Conservation (phyloP, 2,797 vertebrate genomes). For the Scleropages formosus region DNA sequence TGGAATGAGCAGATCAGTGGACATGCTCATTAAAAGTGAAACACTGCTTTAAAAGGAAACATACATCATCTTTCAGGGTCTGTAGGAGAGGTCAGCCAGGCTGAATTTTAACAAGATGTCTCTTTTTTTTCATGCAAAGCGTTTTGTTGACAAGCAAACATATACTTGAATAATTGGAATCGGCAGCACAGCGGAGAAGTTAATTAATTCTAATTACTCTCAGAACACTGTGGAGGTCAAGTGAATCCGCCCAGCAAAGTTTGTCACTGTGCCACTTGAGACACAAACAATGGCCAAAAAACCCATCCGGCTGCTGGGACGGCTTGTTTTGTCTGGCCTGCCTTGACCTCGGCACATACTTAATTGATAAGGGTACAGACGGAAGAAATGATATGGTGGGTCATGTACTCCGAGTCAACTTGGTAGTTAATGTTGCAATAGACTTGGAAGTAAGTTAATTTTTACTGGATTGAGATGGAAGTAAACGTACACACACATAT, state of each 20-base stretch:
- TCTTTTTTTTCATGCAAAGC: slow-evolving; percentile 51
- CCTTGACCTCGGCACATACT: not conserved
- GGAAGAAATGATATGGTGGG: not conserved
- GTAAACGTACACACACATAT: too few species aligned
- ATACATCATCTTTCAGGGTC: slow-evolving; percentile 60
- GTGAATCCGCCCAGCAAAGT: slow-evolving; percentile 43
- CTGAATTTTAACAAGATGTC: slow-evolving; percentile 46
- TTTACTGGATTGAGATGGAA: too few species aligned
- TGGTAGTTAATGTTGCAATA: not conserved
- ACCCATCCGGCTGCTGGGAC: not conserved
- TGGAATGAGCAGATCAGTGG: slow-evolving; percentile 53
- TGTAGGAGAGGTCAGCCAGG: slow-evolving; percentile 48
- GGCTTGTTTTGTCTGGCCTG: not conserved
- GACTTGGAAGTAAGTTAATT: not conserved
- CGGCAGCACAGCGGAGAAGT: slow-evolving; percentile 58
- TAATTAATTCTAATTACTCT: slow-evolving; percentile 72
- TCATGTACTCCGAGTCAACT: not conserved
- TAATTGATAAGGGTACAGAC: not conserved
- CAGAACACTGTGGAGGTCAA: slow-evolving; percentile 48
- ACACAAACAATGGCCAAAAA: slow-evolving; percentile 23
- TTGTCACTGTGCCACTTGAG: slow-evolving; percentile 25
- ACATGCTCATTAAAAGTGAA: slow-evolving; percentile 60
- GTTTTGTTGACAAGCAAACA: slow-evolving; percentile 60
- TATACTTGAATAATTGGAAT: slow-evolving; percentile 64
- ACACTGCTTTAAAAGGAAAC: slow-evolving; percentile 52